Evolutionary conservation across 1,140 invertebrate genomes (phyloP), one percentile per base, ranked within the genome.

Genomic region (Orussus abietinus): DNA sequence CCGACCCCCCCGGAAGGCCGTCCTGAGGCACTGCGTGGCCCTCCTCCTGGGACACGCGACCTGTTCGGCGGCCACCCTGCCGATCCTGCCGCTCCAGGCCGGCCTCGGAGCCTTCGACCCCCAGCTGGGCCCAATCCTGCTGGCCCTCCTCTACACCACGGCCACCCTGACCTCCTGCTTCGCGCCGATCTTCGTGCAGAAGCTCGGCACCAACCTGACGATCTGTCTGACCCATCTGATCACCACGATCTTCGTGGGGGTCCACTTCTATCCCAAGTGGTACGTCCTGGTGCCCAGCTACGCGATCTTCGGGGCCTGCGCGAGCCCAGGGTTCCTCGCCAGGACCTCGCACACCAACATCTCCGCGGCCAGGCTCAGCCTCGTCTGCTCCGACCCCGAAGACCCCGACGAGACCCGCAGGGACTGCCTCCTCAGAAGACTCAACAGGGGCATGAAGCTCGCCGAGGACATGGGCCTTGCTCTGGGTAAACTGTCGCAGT

Each of bases 1-100:
- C 18, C 68, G 58, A 42, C 76, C 64, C 57, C 76, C 69, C 55
- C 78, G 60, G 50, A 77, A 52, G 57, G 74, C 64, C 42, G 77
- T 46, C 45, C 61, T 53, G 14, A 67, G 72, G 0, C 80, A 82
- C 43, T 77, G 81, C 45, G 66, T 77, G 32, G 57, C 76, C 38
- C 45, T 81, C 38, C 77, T 82, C 30, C 49, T 81, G 0, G 75
- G 77, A 0, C 75, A 81, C 34, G 75, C 78, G 3, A 75, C 80
- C 9, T 60, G 77, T n/a, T 77, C 80, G 1, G 80, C 81, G 1
- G 80, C 82, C 0, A 78, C 79, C 34, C 64, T 82, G 18, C 81
- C 82, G 0, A 72, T 83, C 15, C 68, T 82, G 43, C 79, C 79
- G 1, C 51, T 83, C 10, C 81, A 83, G 53, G 76, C 53, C 45